Base-by-base conservation (phyloP, 2,888 invertebrate genomes). In the Drosophila falleni region DNA sequence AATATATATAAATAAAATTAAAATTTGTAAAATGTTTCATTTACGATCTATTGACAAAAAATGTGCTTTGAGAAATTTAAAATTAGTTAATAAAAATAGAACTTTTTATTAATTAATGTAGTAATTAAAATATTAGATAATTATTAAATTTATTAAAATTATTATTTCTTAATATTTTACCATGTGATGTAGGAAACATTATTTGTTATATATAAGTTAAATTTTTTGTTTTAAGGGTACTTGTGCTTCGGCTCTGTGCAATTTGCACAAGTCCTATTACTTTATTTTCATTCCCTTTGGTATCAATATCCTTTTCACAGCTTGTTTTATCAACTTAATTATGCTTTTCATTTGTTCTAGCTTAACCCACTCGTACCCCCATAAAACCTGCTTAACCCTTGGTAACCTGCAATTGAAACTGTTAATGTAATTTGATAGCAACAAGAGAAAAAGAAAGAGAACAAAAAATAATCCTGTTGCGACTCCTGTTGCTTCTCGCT, bases 401-500 rank as follows among this genome's bases (percentile, higher is more conserved):
- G 13, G 6, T 10, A 5, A 15, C 31, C 26, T 50, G 41, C 6
- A 19, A 23, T 55, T 29, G 39, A 39, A 68, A 46, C 33, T 65
- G 69, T 56, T 47, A 42, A 31, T 61, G 70, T 71, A 60, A 68
- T 71, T 61, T 51, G 55, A 70, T 70, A 71, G 70, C 53, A 16
- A 23, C 39, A 23, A 13, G n/a, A 11, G 16, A 13, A 10, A 31
- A 10, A 9, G n/a, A 23, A 33, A 15, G 23, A 46, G 26, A 16
- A 9, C 4, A 23, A 23, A 8, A 16, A n/a, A 8, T 44, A 46
- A 59, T 55, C 55, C 55, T 42, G 33, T 15, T 42, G 55, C 31
- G 37, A 65, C 51, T 66, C 61, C 65, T 54, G 65, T 61, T 53
- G 44, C 35, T 35, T 35, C 42, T 15, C 9, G 19, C 19, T 33